Conservation (phyloP, 2,888 invertebrate species). For the Boloria euphrosyne region DNA sequence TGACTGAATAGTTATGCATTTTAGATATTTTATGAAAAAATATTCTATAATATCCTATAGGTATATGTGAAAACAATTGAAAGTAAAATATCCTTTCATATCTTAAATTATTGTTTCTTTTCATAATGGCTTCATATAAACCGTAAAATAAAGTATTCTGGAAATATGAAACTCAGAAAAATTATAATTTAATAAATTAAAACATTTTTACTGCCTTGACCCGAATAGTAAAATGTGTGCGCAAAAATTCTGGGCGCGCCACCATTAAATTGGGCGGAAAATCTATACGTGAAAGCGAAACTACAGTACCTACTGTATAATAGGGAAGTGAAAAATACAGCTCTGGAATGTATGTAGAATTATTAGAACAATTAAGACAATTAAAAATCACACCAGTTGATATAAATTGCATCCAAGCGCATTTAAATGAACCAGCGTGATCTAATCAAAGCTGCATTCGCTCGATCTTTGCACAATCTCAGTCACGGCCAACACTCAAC, state of each 20-base stretch:
- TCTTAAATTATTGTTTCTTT: too few relatives aligned
- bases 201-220: slow-evolving; percentile 38
- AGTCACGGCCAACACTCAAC: slow-evolving; percentile 39
- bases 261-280: slow-evolving; percentile 46
- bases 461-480: slow-evolving; percentile 36
- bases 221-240: slow-evolving; percentile 46
- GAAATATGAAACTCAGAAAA: background rate
- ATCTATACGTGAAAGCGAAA: slow-evolving; percentile 42
- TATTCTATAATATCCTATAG: too few relatives aligned
- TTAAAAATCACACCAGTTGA: background rate
- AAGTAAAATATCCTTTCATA: too few relatives aligned
- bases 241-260: slow-evolving; percentile 49
- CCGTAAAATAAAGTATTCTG: background rate
- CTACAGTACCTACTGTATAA: slow-evolving; percentile 13
- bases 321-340: slow-evolving; percentile 1
- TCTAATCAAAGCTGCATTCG: slow-evolving; percentile 36
- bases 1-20: too few relatives aligned
- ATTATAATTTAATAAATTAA: slow-evolving; percentile 21
- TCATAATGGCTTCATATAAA: too few relatives aligned
- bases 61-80: too few relatives aligned
- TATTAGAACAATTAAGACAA: background rate
- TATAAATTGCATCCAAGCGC: slow-evolving; percentile 25
- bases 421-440: slow-evolving; percentile 33
- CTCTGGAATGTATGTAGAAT: background rate
- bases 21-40: too few relatives aligned